Percentiles rank a stretch among this genome's conserved stretches.
Evolutionary conservation across 2,113 vertebrate species (phyloP).

Genomic region (Girardinichthys multiradiatus): DNA sequence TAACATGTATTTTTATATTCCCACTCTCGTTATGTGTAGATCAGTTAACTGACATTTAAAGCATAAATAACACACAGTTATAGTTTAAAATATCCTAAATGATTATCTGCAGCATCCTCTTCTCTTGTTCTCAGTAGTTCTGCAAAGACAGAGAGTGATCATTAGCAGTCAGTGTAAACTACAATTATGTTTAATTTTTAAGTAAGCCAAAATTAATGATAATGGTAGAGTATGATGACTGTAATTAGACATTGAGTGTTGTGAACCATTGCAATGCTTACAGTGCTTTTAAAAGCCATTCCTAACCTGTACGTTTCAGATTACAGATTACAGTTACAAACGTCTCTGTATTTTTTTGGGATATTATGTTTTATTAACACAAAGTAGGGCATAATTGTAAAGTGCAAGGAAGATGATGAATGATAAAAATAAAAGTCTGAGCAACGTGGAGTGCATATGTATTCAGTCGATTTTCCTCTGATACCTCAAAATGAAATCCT

Average conservation of each 20-base stretch:
- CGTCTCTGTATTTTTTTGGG: not conserved
- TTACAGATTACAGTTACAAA: not conserved
- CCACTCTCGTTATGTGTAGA: conserved; percentile 30
- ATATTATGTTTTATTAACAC: not conserved
- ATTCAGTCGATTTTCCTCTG: no score
- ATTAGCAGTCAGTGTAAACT: conserved; percentile 1
- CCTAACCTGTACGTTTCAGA: no score
- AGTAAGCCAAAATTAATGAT: not conserved
- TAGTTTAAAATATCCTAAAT: conserved; percentile 39
- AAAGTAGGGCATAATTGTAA: not conserved
- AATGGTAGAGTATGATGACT: not conserved
- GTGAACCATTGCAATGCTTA: not conserved
- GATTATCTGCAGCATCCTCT: conserved; percentile 26
- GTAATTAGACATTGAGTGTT: conserved; percentile 1
- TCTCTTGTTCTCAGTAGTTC: conserved; percentile 65
- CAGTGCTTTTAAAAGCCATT: not conserved
- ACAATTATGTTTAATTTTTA: conserved; percentile 1
- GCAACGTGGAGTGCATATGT: not conserved
- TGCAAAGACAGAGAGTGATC: conserved; percentile 48
- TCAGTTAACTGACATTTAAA: conserved; percentile 55
- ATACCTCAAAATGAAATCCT: no score
- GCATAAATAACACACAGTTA: conserved; percentile 35
- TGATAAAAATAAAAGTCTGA: not conserved
- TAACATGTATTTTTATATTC: conserved; percentile 40
- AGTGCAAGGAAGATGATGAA: not conserved